Base-by-base conservation (phyloP, 2,888 invertebrate species). In the Trissolcus japonicus region DNA sequence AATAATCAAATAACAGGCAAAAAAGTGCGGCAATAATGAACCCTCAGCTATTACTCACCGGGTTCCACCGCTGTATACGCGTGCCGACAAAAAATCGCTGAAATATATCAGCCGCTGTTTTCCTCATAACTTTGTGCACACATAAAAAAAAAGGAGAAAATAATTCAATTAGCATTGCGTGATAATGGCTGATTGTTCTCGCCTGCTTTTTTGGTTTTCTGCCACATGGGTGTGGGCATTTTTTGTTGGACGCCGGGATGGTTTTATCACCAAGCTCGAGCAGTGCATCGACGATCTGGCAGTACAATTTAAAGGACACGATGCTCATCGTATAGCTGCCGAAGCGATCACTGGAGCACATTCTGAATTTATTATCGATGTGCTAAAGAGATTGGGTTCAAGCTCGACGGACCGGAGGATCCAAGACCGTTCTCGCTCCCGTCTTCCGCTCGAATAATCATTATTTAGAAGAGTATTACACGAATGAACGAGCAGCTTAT, bases 321-420 rank as follows among this genome's bases (percentile, higher is more conserved):
- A 59, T 63, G 75, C 63, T 67, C 66, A 54, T 53, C 57, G 68
- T 59, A 41, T 13, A 62, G 53, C 57, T 65, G 57, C 57, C 60
- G 62, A 59, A 62, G 62, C 67, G 76, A 71, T 76, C 57, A 66
- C 57, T 71, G 71, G 61, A 59, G 56, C 71, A 69, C 79, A 69
- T 76, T 74, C 76, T 66, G 71, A 79, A 81, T 81, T 77, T 79
- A 81, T 81, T 77, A 80, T 80, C 79, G 67, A 78, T 78, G 79
- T 76, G 78, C 74, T 79, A 80, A 79, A 80, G 80, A 79, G 78
- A 80, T 80, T 81, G 75, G 62, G 68, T 75, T 74, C 63, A 68
- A 68, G 62, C 68, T 75, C 75, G 75, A 54, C 68, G 59, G 68
- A 75, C 75, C 59, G 57, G 51, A 75, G 68, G 53, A 73, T 55